Evolutionary conservation across 2,113 vertebrate genomes (phyloP).

Genomic region (Xiphophorus maculatus): DNA sequence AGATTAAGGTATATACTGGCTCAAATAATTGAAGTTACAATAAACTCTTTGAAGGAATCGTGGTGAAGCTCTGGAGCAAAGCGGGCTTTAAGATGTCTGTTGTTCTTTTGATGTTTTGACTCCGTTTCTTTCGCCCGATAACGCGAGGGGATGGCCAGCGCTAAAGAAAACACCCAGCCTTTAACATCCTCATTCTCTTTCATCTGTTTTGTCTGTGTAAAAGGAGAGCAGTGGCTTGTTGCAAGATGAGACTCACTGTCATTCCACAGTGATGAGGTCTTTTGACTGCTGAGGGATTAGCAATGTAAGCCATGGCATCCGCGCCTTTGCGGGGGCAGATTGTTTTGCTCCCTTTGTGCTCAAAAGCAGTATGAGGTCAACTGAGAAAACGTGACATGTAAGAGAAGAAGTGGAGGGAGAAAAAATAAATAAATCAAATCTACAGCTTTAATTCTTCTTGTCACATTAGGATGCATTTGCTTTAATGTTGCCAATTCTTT

Average conservation of each 20-base stretch:
- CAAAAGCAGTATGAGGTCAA: slow-evolving; percentile 39
- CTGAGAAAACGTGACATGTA: slow-evolving; percentile 13
- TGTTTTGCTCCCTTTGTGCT: slow-evolving; percentile 41
- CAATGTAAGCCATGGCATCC: slow-evolving; percentile 46
- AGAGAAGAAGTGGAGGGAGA: not conserved
- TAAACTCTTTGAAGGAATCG: slow-evolving; percentile 20
- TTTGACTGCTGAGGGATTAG: slow-evolving; percentile 56
- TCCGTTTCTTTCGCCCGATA: slow-evolving; percentile 3
- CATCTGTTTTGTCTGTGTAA: slow-evolving; percentile 23
- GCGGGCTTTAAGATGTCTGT: not conserved
- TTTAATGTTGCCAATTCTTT: slow-evolving; percentile 15
- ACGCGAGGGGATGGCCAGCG: not conserved
- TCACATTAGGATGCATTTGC: slow-evolving; percentile 22
- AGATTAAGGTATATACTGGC: not conserved
- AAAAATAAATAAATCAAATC: not conserved
- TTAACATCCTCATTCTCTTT: slow-evolving; percentile 15
- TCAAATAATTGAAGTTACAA: not conserved
- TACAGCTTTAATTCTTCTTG: slow-evolving; percentile 2
- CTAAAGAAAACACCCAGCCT: slow-evolving; percentile 27
- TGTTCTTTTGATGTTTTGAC: slow-evolving; percentile 2
- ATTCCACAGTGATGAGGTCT: slow-evolving; percentile 47
- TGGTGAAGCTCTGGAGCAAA: slow-evolving; percentile 1
- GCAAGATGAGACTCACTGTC: slow-evolving; percentile 36
- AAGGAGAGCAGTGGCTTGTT: slow-evolving; percentile 22
- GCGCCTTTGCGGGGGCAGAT: slow-evolving; percentile 45